Conservation (phyloP, 2,113 vertebrate species). For the Phrynosoma platyrhinos region DNA sequence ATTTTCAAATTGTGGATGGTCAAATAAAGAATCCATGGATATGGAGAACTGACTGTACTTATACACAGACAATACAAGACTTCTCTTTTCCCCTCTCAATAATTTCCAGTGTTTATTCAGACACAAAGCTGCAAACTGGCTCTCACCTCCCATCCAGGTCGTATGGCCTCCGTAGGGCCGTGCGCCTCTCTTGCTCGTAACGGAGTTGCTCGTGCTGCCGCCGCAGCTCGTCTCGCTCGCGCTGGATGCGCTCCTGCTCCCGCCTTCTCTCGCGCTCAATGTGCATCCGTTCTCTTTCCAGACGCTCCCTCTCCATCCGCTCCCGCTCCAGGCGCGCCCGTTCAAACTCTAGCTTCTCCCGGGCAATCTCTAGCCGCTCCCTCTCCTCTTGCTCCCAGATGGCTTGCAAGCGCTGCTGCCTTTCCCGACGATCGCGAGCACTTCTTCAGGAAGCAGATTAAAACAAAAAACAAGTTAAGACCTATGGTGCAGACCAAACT, state of each 20-base stretch:
- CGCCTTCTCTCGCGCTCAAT: conserved; percentile 92
- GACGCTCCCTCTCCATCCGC: conserved; percentile 91
- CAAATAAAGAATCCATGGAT: too few relatives aligned
- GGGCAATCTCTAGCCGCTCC: conserved; percentile 86
- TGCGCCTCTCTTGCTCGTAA: conserved; percentile 89
- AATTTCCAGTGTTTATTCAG: too few relatives aligned
- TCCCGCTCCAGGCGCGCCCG: conserved; percentile 90
- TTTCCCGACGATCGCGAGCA: conserved; percentile 84
- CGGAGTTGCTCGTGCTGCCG: conserved; percentile 94
- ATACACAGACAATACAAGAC: too few relatives aligned
- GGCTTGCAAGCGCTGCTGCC: conserved; percentile 88
- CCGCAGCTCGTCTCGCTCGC: conserved; percentile 92
- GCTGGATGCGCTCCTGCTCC: conserved; percentile 94
- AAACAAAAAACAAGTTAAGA: too few relatives aligned
- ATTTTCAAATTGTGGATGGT: too few relatives aligned
- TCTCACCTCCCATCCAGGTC: conserved; percentile 90
- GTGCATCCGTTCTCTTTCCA: conserved; percentile 91
- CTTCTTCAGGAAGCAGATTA: conserved; percentile 13
- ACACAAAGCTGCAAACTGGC: too few relatives aligned
- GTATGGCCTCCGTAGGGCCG: conserved; percentile 86
- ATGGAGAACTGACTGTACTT: too few relatives aligned
- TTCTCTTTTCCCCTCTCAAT: too few relatives aligned
- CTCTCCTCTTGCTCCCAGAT: conserved; percentile 92
- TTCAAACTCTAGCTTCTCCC: conserved; percentile 90
- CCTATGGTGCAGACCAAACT: background rate